Base-by-base conservation (phyloP, 1,140 invertebrate genomes). In the Berghia stephanieae region DNA sequence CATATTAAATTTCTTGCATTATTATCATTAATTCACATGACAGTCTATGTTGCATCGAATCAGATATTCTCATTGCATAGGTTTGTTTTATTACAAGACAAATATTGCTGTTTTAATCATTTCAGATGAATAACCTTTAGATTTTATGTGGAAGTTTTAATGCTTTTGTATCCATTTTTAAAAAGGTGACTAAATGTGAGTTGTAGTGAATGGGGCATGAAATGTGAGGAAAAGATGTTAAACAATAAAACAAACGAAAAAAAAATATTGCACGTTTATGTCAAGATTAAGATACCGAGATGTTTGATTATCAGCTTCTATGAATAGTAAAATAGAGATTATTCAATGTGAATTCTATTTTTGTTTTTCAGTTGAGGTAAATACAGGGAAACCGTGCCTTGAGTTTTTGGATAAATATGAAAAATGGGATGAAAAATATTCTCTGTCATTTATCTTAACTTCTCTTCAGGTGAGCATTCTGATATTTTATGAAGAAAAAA, bases 311-410 rank as follows among this genome's bases (percentile, higher is more conserved):
- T n/a, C n/a, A 63, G 34, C 34, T 63, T 40, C 27, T 78, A 24
- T 74, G 34, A 21, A 44, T 16, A 36, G 24, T 70, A 24, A 24
- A 34, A 69, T 36, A 46, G 66, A 57, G 52, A 42, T 21, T 69
- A 24, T 21, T 80, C 10, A 24, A 8, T 63, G 18, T 38, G 13
- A 68, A 10, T 34, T 68, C 31, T 16, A 71, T 4, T 42, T 70
- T 49, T 79, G 43, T 36, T 44, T 84, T 85, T 78, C 81, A 88
- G 87, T 88, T 77, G 86, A 88, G 43, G 83, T 85, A 81, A 83
- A 86, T 36, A 87, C 85, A 38, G 87, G 87, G 3, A 70, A 79
- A 66, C 87, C 87, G 13, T 87, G 83, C 78, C 79, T 88, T 74
- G 85, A 87, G 55, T 86, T 85, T 67, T 52, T 88, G 49, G 86